Conservation (phyloP, 2,113 vertebrate species). For the Galeopterus variegatus region DNA sequence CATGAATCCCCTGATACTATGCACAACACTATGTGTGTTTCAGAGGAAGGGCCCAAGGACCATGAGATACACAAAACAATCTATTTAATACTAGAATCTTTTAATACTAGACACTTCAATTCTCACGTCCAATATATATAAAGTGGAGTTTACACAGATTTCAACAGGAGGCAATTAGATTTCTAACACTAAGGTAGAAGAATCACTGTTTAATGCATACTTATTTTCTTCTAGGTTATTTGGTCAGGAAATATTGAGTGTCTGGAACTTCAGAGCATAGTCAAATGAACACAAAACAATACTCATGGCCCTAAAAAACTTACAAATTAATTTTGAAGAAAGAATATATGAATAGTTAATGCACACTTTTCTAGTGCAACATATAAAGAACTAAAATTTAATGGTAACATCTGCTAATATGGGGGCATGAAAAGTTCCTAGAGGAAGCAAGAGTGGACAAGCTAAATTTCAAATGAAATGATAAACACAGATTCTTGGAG, state of each 20-base stretch:
- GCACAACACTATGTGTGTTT: not conserved
- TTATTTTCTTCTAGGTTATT: not conserved
- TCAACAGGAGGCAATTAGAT: not conserved
- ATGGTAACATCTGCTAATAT: not conserved
- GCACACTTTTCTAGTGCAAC: not conserved
- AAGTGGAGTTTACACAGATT: not conserved
- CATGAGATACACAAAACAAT: not conserved
- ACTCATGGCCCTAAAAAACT: not conserved
- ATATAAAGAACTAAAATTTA: constrained; percentile 12
- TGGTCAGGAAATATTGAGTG: not conserved
- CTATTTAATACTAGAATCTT: not conserved
- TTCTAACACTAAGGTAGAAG: not conserved
- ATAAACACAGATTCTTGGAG: not conserved
- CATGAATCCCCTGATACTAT: not conserved
- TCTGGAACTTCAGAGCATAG: not conserved
- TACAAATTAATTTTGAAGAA: constrained; percentile 24
- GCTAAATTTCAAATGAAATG: not conserved
- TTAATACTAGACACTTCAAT: not conserved
- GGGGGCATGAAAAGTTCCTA: not conserved
- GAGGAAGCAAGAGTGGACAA: not conserved
- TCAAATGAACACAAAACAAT: constrained; percentile 17
- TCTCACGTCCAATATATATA: not conserved
- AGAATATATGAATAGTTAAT: not conserved
- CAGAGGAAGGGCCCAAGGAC: not conserved
- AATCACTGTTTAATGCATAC: not conserved